Evolutionary conservation across 2,888 invertebrate genomes (phyloP).

Genomic region (Nemapogon koenigi): DNA sequence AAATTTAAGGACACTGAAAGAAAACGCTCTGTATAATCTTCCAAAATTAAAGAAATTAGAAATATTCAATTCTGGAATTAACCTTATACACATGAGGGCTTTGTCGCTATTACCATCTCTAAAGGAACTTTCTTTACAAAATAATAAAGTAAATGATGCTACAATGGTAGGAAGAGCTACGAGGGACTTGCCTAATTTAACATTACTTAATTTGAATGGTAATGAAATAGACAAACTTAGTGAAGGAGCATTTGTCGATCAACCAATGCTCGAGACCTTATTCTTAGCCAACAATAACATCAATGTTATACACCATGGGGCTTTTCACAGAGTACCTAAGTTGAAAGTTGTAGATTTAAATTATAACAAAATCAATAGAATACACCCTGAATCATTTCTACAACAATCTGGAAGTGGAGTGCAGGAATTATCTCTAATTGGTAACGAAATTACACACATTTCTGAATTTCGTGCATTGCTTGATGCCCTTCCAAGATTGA

Average conservation of each 20-base stretch:
- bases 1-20: slow-evolving; percentile 72
- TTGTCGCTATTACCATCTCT: slow-evolving; percentile 75
- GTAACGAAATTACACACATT: slow-evolving; percentile 79
- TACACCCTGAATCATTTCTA: slow-evolving; percentile 83
- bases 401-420: slow-evolving; percentile 76
- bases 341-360: slow-evolving; percentile 77
- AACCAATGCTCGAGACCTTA: slow-evolving; percentile 72
- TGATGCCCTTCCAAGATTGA: slow-evolving; percentile 78
- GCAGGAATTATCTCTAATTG: slow-evolving; percentile 78
- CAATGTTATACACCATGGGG: slow-evolving; percentile 77
- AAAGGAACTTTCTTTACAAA: slow-evolving; percentile 71
- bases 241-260: slow-evolving; percentile 82
- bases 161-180: slow-evolving; percentile 82
- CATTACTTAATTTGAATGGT: slow-evolving; percentile 72
- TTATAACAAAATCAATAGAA: slow-evolving; percentile 75
- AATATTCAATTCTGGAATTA: slow-evolving; percentile 77
- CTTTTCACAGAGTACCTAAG: slow-evolving; percentile 80
- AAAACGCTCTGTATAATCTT: slow-evolving; percentile 73
- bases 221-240: slow-evolving; percentile 75
- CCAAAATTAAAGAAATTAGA: slow-evolving; percentile 74
- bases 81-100: slow-evolving; percentile 80
- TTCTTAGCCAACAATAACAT: slow-evolving; percentile 76
- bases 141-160: slow-evolving; percentile 79
- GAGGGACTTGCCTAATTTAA: slow-evolving; percentile 76
- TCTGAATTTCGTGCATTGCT: slow-evolving; percentile 76